A percentile compares a stretch with the other conserved stretches of the same genome.
phyloP scores from a whole-genome alignment of 2,888 invertebrate species.

The Serrognathus titanus region DNA sequence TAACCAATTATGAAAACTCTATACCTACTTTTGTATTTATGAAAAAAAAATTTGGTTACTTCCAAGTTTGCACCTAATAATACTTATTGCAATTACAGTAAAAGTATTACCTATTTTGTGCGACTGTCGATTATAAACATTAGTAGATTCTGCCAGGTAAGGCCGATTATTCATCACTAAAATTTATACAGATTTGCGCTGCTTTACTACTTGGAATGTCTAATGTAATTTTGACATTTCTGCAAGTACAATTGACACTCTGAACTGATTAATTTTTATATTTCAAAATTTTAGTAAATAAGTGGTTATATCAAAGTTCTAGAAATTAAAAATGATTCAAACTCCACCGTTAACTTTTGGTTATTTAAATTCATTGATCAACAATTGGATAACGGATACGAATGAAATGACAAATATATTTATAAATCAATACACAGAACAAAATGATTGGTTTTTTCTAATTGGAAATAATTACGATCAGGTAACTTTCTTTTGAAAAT shows the following conservation, averaged over 20 bases:
- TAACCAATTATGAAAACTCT: too few relatives aligned
- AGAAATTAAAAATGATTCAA: background rate
- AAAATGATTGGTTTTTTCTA: background rate
- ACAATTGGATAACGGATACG: background rate
- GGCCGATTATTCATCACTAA: conserved; percentile 23
- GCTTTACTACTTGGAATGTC: too few relatives aligned
- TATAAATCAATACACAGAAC: background rate
- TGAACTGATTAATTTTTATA: background rate
- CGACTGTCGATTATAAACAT: conserved; percentile 29
- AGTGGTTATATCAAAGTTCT: too few relatives aligned
- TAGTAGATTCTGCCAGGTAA: conserved; percentile 29
- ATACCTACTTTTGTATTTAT: too few relatives aligned
- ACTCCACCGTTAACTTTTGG: background rate
- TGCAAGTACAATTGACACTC: too few relatives aligned
- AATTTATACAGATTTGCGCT: background rate
- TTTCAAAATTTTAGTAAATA: background rate
- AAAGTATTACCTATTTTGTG: conserved; percentile 24
- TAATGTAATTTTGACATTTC: background rate
- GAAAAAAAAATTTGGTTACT: background rate
- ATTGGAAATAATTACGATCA: background rate
- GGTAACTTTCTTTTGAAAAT: background rate
- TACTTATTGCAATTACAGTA: background rate
- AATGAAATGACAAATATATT: background rate
- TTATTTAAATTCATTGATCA: background rate
- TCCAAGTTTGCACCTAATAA: background rate